Percentiles rank a stretch among this genome's conserved stretches.
Evolutionary conservation across 2,888 invertebrate species (phyloP).

Genomic region (Hirtodrosophila trivittata): DNA sequence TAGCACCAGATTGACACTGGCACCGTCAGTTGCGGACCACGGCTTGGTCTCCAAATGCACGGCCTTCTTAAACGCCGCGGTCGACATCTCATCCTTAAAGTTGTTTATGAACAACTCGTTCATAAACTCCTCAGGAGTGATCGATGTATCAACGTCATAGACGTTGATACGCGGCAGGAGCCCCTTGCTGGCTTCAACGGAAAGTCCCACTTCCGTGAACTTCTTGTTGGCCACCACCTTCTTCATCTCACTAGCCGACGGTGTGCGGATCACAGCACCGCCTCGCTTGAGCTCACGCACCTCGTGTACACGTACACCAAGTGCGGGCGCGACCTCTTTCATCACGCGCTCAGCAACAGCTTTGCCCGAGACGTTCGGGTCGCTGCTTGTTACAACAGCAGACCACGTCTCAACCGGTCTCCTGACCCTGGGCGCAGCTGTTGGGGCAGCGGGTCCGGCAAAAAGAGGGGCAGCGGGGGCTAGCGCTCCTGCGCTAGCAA

Average conservation of each 20-base stretch:
- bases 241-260: constrained; percentile 21
- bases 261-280: constrained; percentile 36
- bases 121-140: constrained; percentile 24
- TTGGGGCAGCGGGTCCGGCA: too few relatives aligned
- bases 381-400: constrained; percentile 1
- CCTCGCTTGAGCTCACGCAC: constrained; percentile 18
- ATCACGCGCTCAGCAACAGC: not conserved
- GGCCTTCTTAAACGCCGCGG: constrained; percentile 4
- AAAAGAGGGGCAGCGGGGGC: not conserved
- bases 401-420: constrained; percentile 14
- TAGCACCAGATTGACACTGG: constrained; percentile 10
- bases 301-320: constrained; percentile 3
- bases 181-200: constrained; percentile 1
- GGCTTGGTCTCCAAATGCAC: constrained; percentile 21
- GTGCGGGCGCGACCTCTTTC: constrained; percentile 1
- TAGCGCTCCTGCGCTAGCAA: too few relatives aligned
- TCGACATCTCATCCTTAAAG: constrained; percentile 13
- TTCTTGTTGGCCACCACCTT: constrained; percentile 23
- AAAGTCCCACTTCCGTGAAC: constrained; percentile 21
- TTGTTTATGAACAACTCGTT: constrained; percentile 21
- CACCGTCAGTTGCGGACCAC: constrained; percentile 9
- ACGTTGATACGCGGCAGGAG: constrained; percentile 15
- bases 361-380: not conserved
- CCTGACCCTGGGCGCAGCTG: not conserved
- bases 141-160: constrained; percentile 15